phyloP scores from a whole-genome alignment of 1,140 invertebrate species.

The Magallana gigas region DNA sequence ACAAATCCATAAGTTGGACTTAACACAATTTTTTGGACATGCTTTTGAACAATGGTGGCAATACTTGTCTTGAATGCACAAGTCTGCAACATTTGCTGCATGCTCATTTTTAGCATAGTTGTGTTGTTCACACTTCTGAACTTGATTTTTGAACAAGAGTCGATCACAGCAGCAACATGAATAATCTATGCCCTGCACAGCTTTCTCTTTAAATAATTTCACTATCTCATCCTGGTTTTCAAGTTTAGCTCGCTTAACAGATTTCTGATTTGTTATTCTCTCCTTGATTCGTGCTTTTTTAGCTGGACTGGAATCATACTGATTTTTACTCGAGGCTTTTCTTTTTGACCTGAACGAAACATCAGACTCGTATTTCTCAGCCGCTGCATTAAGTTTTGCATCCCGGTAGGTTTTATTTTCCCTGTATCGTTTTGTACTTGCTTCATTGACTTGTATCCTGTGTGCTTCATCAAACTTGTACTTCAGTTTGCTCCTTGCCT shows the following conservation, averaged over 20 bases:
- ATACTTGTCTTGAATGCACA: not conserved
- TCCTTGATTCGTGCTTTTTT: not conserved
- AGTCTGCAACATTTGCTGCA: not conserved
- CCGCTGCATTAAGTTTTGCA: not conserved
- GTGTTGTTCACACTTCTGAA: not conserved
- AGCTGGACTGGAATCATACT: not conserved
- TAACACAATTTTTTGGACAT: not conserved
- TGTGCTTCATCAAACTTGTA: conserved; percentile 14
- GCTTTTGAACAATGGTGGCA: not conserved
- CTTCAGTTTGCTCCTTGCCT: not conserved
- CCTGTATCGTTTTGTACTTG: conserved; percentile 38
- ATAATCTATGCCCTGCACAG: not conserved
- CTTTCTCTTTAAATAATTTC: not conserved
- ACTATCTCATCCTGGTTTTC: not conserved
- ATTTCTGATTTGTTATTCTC: not conserved
- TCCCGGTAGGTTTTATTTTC: not conserved
- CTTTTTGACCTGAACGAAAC: conserved; percentile 5
- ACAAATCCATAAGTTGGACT: not conserved
- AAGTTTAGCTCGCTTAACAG: not conserved
- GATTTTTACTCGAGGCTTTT: not conserved
- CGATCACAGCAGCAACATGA: not conserved
- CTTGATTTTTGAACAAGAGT: conserved; percentile 24
- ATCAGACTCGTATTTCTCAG: not conserved
- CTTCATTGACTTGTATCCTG: conserved; percentile 3
- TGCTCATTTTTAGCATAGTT: not conserved